phyloP scores from a whole-genome alignment of 2,113 vertebrate species.

The Phrynocephalus versicolor region DNA sequence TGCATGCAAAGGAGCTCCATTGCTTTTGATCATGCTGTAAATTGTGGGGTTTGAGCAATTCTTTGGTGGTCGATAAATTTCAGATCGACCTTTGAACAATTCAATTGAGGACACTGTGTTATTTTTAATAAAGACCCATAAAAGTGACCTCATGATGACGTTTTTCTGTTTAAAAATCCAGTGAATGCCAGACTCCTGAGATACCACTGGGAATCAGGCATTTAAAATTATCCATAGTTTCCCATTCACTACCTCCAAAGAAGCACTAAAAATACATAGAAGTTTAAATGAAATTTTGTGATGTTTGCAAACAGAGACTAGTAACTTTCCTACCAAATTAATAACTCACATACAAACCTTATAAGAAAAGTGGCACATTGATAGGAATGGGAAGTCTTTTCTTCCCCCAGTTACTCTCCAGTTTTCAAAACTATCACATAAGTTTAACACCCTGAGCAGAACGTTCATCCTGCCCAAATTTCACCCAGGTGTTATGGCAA shows the following conservation, averaged over 20 bases:
- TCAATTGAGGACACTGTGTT: not conserved
- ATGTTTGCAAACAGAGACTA: not conserved
- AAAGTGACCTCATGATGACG: not conserved
- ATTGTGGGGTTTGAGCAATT: not conserved
- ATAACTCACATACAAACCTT: constrained; percentile 18
- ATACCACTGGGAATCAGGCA: not conserved
- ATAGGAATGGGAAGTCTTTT: not conserved
- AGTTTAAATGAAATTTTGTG: not conserved
- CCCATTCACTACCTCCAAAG: not conserved
- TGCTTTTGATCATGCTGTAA: not conserved
- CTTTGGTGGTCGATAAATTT: not conserved
- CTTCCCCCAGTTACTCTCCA: constrained; percentile 17
- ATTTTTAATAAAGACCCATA: not conserved
- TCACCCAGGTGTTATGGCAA: not conserved
- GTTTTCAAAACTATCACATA: constrained; percentile 33
- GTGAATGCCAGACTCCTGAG: constrained; percentile 22
- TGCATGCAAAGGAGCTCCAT: too few species aligned
- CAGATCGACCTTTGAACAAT: not conserved
- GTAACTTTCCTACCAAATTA: not conserved
- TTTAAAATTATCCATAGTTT: not conserved
- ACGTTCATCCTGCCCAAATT: constrained; percentile 19
- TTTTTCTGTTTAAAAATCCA: not conserved
- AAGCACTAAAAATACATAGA: not conserved
- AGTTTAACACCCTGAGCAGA: constrained; percentile 40
- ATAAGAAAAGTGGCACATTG: constrained; percentile 17